Evolutionary conservation across 2,888 invertebrate species (phyloP).

Genomic region (Emmelina monodactyla): DNA sequence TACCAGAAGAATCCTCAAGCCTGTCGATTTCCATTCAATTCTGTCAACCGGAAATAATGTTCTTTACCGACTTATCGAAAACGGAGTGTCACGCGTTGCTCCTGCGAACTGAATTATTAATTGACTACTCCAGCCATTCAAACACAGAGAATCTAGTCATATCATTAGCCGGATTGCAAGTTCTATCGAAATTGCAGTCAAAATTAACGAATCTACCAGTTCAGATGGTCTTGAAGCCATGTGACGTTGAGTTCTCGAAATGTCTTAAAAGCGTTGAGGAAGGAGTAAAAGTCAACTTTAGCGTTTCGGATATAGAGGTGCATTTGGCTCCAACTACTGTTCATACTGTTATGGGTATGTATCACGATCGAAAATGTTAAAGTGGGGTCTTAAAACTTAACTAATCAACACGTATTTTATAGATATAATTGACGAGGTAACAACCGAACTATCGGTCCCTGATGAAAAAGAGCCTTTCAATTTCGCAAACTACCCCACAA

Average conservation of each 20-base stretch:
- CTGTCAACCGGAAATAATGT: constrained; percentile 79
- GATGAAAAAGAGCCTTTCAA: constrained; percentile 59
- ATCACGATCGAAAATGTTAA: too few species aligned
- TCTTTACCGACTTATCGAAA: constrained; percentile 72
- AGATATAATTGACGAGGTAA: constrained; percentile 61
- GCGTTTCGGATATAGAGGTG: constrained; percentile 73
- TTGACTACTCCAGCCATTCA: constrained; percentile 74
- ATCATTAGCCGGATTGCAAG: constrained; percentile 40
- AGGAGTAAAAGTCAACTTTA: constrained; percentile 70
- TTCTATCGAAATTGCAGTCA: constrained; percentile 68
- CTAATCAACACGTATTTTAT: constrained; percentile 8
- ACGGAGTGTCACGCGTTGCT: constrained; percentile 71
- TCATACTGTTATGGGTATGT: constrained; percentile 72
- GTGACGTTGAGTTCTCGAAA: constrained; percentile 74
- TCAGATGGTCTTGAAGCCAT: constrained; percentile 71
- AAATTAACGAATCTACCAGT: constrained; percentile 60
- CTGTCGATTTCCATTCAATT: constrained; percentile 76
- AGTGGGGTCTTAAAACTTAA: too few species aligned
- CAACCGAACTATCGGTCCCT: constrained; percentile 39
- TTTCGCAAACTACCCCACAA: constrained; percentile 47
- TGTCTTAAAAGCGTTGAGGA: constrained; percentile 70
- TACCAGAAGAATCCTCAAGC: constrained; percentile 58
- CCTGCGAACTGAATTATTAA: constrained; percentile 72
- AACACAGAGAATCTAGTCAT: constrained; percentile 70
- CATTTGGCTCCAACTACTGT: constrained; percentile 77